A percentile compares a stretch with the other conserved stretches of the same genome.
Conservation (phyloP, 1,140 invertebrate species). For the Babylonia areolata region DNA sequence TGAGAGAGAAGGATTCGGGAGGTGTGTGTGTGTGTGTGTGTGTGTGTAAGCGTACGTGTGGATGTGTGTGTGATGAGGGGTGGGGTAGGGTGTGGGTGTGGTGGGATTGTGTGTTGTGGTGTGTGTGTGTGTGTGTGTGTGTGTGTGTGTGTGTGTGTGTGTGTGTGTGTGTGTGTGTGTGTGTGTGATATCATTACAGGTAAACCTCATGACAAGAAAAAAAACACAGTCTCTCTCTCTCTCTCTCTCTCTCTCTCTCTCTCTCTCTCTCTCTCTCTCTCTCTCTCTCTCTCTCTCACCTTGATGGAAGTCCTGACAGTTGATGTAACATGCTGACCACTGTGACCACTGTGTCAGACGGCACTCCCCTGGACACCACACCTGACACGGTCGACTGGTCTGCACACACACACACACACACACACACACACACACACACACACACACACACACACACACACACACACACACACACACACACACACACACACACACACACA, state of each 20-base stretch:
- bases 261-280: neutral
- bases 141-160: too few species aligned
- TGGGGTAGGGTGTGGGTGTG: too few species aligned
- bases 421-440: neutral
- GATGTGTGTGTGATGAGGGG: too few species aligned
- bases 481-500: neutral
- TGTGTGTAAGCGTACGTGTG: too few species aligned
- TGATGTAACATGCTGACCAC: slow-evolving; percentile 73
- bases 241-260: neutral
- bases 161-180: too few species aligned
- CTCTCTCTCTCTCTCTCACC: slow-evolving; percentile 52
- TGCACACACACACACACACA: slow-evolving; percentile 26
- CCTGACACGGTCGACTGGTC: slow-evolving; percentile 66
- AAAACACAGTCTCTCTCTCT: neutral
- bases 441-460: slow-evolving; percentile 2
- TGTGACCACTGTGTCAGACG: slow-evolving; percentile 71
- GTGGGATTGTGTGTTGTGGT: too few species aligned
- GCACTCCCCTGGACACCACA: slow-evolving; percentile 75
- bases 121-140: neutral
- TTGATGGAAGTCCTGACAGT: slow-evolving; percentile 68
- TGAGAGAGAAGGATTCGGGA: too few species aligned
- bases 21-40: too few species aligned
- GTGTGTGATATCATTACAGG: too few species aligned
- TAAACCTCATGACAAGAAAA: too few species aligned
- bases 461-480: neutral